These are phyloP conservation scores for Hemitrygon akajei DNA, from an alignment of 2,797 vertebrate genomes.

Conservation along the genomic window DNA sequence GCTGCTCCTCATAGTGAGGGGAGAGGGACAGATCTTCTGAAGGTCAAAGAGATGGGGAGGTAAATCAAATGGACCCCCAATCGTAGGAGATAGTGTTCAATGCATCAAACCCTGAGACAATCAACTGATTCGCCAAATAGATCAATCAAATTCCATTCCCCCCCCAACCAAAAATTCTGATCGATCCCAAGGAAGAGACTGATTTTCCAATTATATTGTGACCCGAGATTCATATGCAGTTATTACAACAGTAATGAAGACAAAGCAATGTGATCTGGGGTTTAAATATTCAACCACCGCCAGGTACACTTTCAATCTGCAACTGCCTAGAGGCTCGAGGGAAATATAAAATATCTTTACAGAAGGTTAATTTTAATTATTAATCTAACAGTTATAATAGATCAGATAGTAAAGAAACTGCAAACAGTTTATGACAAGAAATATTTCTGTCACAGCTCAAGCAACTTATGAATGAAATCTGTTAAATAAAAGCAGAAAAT, in stretches of 20 bases:
- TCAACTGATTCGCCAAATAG: too few relatives aligned
- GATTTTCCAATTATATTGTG: neutral
- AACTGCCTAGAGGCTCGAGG: neutral
- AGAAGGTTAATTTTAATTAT: neutral
- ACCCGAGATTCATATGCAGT: neutral
- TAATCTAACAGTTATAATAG: neutral
- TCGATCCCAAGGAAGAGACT: too few relatives aligned
- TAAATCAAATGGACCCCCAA: too few relatives aligned
- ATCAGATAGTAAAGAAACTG: neutral
- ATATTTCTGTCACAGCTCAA: neutral
- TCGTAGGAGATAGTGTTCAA: too few relatives aligned
- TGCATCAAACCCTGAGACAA: too few relatives aligned
- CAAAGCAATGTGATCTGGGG: too few relatives aligned
- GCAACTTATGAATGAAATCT: neutral
- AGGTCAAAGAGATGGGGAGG: too few relatives aligned
- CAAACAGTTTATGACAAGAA: neutral
- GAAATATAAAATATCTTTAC: conserved; percentile 11
- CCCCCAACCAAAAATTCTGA: too few relatives aligned
- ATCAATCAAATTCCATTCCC: too few relatives aligned
- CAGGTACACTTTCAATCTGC: neutral
- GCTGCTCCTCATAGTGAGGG: too few relatives aligned
- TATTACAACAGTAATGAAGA: neutral
- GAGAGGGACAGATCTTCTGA: too few relatives aligned
- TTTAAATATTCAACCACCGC: neutral
- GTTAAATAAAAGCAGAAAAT: neutral